phyloP scores from a whole-genome alignment of 2,797 vertebrate genomes.

The Cephalopachus bancanus region DNA sequence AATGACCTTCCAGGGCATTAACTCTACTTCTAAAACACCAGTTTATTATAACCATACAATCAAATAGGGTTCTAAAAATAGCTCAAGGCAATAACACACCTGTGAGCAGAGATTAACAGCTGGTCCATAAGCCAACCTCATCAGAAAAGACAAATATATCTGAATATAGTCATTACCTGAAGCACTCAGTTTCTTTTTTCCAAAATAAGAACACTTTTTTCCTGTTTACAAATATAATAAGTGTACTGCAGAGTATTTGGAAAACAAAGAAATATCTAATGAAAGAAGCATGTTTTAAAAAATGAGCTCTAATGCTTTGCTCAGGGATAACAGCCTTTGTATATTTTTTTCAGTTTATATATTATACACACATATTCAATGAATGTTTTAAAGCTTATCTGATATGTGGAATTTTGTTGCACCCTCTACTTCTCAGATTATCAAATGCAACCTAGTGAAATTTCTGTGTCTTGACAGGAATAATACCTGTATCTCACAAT shows the following conservation, averaged over 20 bases:
- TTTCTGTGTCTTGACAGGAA: background rate
- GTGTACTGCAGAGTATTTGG: background rate
- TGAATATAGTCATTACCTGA: background rate
- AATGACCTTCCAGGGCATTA: too few species aligned
- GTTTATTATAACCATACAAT: background rate
- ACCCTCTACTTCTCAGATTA: background rate
- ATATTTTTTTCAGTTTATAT: background rate
- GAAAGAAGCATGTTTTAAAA: background rate
- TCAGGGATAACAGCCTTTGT: background rate
- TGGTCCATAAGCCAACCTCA: background rate
- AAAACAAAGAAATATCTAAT: background rate
- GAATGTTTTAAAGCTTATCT: background rate
- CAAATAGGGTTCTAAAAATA: background rate
- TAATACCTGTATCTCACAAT: background rate
- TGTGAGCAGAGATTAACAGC: background rate
- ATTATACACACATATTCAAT: too few species aligned
- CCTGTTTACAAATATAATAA: background rate
- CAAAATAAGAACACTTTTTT: background rate
- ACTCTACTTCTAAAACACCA: background rate
- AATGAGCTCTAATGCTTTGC: background rate
- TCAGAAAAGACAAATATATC: background rate
- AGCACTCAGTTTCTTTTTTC: background rate
- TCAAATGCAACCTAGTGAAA: background rate
- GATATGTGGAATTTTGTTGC: background rate
- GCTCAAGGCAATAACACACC: fast-evolving